Conservation (phyloP, 2,113 vertebrate species). For the Otocyon megalotis region DNA sequence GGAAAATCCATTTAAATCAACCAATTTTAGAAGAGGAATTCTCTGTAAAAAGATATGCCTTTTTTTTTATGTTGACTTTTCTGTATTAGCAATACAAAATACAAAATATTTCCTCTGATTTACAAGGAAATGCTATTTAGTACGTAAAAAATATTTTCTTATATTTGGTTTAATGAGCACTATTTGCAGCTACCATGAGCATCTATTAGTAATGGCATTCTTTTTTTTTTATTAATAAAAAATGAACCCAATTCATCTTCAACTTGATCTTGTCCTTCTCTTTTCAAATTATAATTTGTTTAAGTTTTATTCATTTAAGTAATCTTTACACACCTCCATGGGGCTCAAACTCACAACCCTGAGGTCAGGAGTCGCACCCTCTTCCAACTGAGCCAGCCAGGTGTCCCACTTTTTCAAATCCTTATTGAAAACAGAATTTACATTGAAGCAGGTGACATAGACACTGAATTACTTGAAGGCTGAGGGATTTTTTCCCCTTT, state of each 20-base stretch:
- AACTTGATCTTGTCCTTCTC: background rate
- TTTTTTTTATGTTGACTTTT: background rate
- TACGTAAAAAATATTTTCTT: background rate
- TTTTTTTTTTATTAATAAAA: background rate
- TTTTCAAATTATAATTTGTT: background rate
- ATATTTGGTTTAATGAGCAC: background rate
- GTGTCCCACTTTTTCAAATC: background rate
- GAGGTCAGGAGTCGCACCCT: background rate
- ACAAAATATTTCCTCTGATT: background rate
- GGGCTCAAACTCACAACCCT: background rate
- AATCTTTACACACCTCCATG: background rate
- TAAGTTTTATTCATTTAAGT: background rate
- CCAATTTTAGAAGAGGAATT: background rate
- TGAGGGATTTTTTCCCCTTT: background rate
- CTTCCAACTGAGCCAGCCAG: background rate
- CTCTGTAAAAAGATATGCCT: background rate
- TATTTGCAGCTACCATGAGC: background rate
- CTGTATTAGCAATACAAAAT: constrained; percentile 24
- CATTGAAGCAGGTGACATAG: background rate
- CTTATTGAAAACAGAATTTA: background rate
- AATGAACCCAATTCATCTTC: background rate
- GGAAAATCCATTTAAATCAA: background rate
- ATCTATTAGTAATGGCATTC: background rate
- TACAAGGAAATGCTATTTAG: background rate
- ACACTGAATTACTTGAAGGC: background rate